Percentiles rank a stretch among this genome's conserved stretches.
Conservation (phyloP, 2,797 vertebrate genomes). For the Tolypeutes matacus region DNA sequence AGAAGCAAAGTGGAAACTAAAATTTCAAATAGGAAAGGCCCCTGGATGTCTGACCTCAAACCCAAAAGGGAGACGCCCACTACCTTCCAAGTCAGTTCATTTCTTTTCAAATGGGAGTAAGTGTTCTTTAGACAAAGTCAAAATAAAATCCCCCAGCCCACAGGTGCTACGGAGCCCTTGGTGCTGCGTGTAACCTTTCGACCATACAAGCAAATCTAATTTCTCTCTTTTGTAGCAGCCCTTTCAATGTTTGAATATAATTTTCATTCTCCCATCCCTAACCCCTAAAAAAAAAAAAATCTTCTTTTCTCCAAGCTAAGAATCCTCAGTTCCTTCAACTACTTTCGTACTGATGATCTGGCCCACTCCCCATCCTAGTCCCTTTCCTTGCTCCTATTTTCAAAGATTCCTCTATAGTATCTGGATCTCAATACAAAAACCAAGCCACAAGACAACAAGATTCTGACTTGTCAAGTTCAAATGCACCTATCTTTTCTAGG, state of each 20-base stretch:
- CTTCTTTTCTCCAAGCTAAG: not conserved
- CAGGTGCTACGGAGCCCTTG: not conserved
- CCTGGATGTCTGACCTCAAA: not conserved
- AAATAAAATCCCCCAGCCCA: not conserved
- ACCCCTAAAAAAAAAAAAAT: not conserved
- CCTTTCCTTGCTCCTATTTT: not conserved
- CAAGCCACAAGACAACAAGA: not conserved
- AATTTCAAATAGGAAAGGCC: not conserved
- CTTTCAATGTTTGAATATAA: not conserved
- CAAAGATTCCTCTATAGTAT: not conserved
- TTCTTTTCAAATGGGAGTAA: not conserved
- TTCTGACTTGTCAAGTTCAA: not conserved
- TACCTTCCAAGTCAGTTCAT: not conserved
- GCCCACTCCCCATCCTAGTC: not conserved
- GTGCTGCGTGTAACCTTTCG: accelerated
- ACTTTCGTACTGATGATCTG: not conserved
- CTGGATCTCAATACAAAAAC: not conserved
- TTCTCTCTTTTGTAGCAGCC: not conserved
- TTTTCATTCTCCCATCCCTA: not conserved
- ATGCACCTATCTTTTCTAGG: not conserved
- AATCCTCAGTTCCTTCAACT: not conserved
- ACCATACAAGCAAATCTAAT: not conserved
- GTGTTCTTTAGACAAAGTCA: not conserved
- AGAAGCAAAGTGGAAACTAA: not conserved
- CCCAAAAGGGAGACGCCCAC: not conserved